phyloP scores from a whole-genome alignment of 2,113 vertebrate species.

The Lophius piscatorius region DNA sequence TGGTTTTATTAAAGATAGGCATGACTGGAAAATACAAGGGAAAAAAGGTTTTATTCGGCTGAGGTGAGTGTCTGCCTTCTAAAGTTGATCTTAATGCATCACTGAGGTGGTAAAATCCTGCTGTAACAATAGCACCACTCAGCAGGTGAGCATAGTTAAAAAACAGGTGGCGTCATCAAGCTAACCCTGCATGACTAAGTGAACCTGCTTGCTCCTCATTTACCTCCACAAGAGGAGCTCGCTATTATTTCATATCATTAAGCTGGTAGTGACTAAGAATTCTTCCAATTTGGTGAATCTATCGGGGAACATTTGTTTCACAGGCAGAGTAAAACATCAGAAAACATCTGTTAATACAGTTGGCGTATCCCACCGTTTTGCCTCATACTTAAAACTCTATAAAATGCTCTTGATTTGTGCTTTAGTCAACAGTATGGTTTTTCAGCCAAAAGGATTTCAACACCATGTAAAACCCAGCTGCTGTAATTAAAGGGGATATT shows the following conservation, averaged over 20 bases:
- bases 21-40: neutral
- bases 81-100: slow-evolving; percentile 8
- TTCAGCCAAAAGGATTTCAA: slow-evolving; percentile 17
- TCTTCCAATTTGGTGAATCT: neutral
- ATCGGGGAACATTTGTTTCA: neutral
- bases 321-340: neutral
- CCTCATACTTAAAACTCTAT: neutral
- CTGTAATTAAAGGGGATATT: slow-evolving; percentile 11
- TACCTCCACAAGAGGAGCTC: slow-evolving; percentile 24
- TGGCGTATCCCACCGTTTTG: neutral
- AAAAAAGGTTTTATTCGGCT: slow-evolving; percentile 1
- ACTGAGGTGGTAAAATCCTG: slow-evolving; percentile 27
- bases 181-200: slow-evolving; percentile 46
- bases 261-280: slow-evolving; percentile 3
- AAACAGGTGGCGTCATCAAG: slow-evolving; percentile 39
- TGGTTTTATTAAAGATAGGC: too few species aligned
- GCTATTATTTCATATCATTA: slow-evolving; percentile 25
- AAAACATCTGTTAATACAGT: slow-evolving; percentile 2
- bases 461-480: neutral
- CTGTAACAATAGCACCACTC: slow-evolving; percentile 40
- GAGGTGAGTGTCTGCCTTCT: neutral
- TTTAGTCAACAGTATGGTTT: slow-evolving; percentile 15
- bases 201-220: slow-evolving; percentile 35
- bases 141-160: slow-evolving; percentile 41
- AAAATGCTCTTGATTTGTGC: neutral